Conservation (phyloP, 2,113 vertebrate species). For the Sprattus sprattus region DNA sequence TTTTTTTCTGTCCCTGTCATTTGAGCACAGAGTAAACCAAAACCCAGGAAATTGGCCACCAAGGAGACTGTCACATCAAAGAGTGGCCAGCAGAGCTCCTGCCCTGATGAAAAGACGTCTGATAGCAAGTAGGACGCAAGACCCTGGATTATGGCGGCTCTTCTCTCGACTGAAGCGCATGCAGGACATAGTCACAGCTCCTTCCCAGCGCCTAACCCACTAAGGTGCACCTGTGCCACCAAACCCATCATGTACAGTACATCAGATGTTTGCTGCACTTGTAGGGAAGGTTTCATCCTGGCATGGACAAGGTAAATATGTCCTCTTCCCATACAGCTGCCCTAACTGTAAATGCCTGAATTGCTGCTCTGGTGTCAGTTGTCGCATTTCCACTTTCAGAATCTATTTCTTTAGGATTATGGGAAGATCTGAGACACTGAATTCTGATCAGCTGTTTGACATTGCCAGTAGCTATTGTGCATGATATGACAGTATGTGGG, state of each 20-base stretch:
- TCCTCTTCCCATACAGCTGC: neutral
- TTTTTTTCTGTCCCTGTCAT: neutral
- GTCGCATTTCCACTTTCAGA: neutral
- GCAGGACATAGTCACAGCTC: neutral
- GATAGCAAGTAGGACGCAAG: neutral
- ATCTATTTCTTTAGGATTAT: neutral
- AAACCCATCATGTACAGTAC: neutral
- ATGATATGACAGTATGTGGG: neutral
- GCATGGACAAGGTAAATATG: neutral
- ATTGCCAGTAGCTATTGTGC: neutral
- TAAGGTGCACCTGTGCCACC: neutral
- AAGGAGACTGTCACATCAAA: neutral
- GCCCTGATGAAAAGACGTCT: neutral
- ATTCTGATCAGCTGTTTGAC: neutral
- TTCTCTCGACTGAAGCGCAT: neutral
- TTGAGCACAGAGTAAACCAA: neutral
- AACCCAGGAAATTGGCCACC: neutral
- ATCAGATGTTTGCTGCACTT: neutral
- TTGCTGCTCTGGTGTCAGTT: neutral
- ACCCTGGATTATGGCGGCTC: neutral
- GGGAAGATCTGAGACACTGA: neutral
- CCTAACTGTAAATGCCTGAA: neutral
- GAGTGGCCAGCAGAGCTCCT: neutral
- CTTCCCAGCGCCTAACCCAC: neutral
- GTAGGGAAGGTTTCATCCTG: neutral